Evolutionary conservation across 2,888 invertebrate genomes (phyloP), one percentile per base, ranked within the genome.

Genomic region (Nephrotoma flavescens): DNA sequence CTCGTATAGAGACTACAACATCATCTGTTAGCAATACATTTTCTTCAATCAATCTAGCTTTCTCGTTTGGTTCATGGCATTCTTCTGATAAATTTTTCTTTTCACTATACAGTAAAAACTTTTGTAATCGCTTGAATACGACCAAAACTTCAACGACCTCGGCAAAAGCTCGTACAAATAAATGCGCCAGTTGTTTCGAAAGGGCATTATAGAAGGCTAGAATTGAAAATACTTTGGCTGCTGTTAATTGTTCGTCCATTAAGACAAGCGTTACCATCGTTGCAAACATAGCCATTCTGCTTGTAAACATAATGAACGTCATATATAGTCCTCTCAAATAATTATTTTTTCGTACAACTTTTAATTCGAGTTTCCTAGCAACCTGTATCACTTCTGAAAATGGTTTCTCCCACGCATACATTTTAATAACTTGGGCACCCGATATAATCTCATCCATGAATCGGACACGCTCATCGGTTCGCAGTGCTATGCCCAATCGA

Each of bases 401-500:
- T 0, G 97, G 96, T 89, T 94, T 95, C 90, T 98, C 97, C 95
- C 97, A 98, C 0, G 97, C 96, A 90, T 97, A 97, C 96, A 97
- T 97, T 92, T 98, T 98, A 88, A 98, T 96, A 2, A 97, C 96
- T 93, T 96, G 92, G 88, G 95, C 95, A 0, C 94, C 95, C 0
- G 93, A 92, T 71, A 95, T 93, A 85, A 95, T 94, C 90, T 95
- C 96, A 89, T 95, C 95, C 96, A 96, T 96, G 12, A 96, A 90
- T 42, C 95, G 93, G 0, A 97, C 95, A 87, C 97, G 92, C 89
- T 95, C 95, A 89, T 96, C 96, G 0, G 96, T 95, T 89, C 93
- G 93, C 2, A 92, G 89, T 0, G 95, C 93, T 1, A 93, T 93
- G 88, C 92, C 91, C 31, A 91, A 90, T 88, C 94, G 92, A 90